Conservation (phyloP, 1,140 invertebrate species). For the Lasioglossum baleicum region DNA sequence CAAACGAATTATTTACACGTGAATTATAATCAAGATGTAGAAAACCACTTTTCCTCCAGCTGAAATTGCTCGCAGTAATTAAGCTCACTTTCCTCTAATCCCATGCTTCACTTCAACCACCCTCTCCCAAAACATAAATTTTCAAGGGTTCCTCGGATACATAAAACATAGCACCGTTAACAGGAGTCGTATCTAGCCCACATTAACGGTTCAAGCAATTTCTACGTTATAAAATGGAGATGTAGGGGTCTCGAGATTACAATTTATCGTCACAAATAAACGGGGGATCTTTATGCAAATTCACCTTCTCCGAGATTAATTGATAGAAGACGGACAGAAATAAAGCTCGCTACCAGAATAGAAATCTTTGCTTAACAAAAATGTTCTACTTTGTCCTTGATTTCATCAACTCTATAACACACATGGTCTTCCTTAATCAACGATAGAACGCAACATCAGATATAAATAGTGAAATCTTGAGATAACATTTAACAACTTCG, state of each 20-base stretch:
- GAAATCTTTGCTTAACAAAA: too few relatives aligned
- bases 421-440: too few relatives aligned
- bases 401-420: too few relatives aligned
- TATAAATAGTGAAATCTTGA: not conserved
- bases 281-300: too few relatives aligned
- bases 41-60: not conserved
- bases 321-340: too few relatives aligned
- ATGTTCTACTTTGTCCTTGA: too few relatives aligned
- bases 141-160: not conserved
- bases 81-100: constrained; percentile 5
- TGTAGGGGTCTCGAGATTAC: too few relatives aligned
- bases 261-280: too few relatives aligned
- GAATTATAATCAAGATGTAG: constrained; percentile 9
- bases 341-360: too few relatives aligned
- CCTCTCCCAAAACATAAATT: constrained; percentile 19
- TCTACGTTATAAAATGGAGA: not conserved
- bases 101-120: constrained; percentile 9
- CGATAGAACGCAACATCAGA: too few relatives aligned
- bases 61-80: constrained; percentile 13
- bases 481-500: constrained; percentile 5
- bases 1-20: constrained; percentile 17
- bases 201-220: constrained; percentile 12
- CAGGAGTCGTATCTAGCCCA: not conserved
- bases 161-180: constrained; percentile 3
- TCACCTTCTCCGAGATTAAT: too few relatives aligned